Percentiles rank a stretch among this genome's conserved stretches.
These are phyloP conservation scores for Lochmaea capreae DNA, from an alignment of 2,888 invertebrate species.

Conservation along the genomic window DNA sequence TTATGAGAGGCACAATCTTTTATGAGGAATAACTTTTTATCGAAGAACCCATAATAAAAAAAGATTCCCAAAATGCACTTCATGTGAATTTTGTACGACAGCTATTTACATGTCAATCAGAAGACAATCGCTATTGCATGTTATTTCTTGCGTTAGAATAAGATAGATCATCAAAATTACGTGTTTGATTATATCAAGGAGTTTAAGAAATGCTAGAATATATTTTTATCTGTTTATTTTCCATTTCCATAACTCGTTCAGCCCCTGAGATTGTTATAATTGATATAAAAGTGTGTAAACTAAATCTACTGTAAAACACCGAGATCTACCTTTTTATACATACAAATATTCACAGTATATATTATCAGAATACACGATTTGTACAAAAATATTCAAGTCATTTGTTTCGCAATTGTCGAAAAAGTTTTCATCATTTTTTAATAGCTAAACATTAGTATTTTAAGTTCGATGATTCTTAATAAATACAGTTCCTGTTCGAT, in stretches of 20 bases:
- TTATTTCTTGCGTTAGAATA: too few relatives aligned
- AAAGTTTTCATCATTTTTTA: background rate
- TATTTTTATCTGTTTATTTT: background rate
- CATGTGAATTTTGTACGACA: too few relatives aligned
- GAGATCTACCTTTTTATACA: constrained; percentile 29
- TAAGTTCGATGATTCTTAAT: background rate
- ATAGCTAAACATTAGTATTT: background rate
- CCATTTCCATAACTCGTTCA: background rate
- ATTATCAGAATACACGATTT: constrained; percentile 12
- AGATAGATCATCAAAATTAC: too few relatives aligned
- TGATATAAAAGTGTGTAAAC: constrained; percentile 23
- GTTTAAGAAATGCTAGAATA: too few relatives aligned
- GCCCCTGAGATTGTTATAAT: constrained; percentile 19
- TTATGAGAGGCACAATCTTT: too few relatives aligned
- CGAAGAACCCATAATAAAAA: too few relatives aligned
- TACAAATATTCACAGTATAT: constrained; percentile 23
- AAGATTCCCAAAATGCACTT: too few relatives aligned
- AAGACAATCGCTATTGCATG: too few relatives aligned
- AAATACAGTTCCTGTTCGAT: background rate
- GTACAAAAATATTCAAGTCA: constrained; percentile 25
- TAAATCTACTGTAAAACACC: constrained; percentile 32
- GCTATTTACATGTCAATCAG: too few relatives aligned
- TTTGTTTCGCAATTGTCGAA: constrained; percentile 12
- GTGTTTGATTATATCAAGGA: too few relatives aligned
- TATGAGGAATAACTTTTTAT: too few relatives aligned